phyloP scores from a whole-genome alignment of 1,140 invertebrate species.

The Yoshiicerus persimilis region DNA sequence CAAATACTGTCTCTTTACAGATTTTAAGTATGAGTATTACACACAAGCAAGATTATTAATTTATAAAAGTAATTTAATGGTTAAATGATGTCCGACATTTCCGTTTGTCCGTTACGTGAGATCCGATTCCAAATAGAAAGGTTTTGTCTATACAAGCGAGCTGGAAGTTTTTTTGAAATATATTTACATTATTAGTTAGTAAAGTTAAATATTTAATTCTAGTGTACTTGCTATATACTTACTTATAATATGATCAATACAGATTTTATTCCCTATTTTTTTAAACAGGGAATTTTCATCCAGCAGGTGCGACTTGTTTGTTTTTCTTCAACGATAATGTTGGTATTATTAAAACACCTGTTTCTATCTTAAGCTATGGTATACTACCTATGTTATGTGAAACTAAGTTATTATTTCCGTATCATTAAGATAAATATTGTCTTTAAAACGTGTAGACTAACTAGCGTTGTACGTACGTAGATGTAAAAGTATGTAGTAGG shows the following conservation, averaged over 20 bases:
- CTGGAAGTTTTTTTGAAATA: conserved; percentile 1
- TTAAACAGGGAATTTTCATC: not conserved
- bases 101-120: not conserved
- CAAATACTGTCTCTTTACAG: not conserved
- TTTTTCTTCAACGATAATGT: not conserved
- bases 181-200: not conserved
- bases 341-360: not conserved
- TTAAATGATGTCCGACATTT: not conserved
- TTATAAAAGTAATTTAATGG: not conserved
- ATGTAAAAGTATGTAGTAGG: not conserved
- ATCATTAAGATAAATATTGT: not conserved
- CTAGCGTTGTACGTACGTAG: not conserved
- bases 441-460: not conserved
- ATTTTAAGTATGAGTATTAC: not conserved
- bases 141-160: not conserved
- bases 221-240: not conserved
- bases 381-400: not conserved
- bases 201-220: not conserved
- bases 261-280: not conserved
- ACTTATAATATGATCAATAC: not conserved
- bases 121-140: not conserved
- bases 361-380: not conserved
- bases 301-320: not conserved
- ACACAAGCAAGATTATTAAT: not conserved
- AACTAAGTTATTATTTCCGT: not conserved